Evolutionary conservation across 2,113 vertebrate genomes (phyloP).

Genomic region (Melospiza melodia): DNA sequence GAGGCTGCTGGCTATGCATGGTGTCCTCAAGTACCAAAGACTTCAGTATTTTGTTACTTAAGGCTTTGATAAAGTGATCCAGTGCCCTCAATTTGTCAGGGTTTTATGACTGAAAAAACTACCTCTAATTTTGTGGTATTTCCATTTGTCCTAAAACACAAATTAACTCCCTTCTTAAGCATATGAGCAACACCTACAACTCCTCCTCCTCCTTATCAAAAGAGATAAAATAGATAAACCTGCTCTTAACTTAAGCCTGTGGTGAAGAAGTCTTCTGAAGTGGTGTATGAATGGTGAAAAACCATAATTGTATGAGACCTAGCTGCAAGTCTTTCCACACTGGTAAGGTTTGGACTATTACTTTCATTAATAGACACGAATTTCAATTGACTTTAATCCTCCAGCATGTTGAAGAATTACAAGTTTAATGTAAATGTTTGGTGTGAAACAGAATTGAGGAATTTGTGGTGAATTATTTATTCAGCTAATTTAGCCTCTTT

Average conservation of each 20-base stretch:
- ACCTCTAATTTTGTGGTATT: not conserved
- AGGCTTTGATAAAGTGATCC: not conserved
- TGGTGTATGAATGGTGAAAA: not conserved
- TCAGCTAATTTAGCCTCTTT: conserved; percentile 18
- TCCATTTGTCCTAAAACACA: not conserved
- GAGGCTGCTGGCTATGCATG: not conserved
- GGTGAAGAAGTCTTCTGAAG: not conserved
- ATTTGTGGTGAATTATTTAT: conserved; percentile 56
- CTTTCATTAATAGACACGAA: not conserved
- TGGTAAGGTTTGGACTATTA: not conserved
- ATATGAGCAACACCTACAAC: not conserved
- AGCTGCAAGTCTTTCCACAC: not conserved
- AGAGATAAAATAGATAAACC: not conserved
- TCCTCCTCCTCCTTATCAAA: not conserved
- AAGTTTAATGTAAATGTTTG: conserved; percentile 31
- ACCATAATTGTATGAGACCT: not conserved
- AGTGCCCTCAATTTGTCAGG: not conserved
- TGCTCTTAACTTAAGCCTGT: not conserved
- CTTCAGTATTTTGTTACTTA: not conserved
- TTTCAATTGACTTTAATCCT: not conserved
- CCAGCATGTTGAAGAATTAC: conserved; percentile 15
- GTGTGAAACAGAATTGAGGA: conserved; percentile 18
- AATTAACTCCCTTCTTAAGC: not conserved
- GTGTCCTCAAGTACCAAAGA: not conserved
- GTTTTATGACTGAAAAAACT: not conserved